Evolutionary conservation across 2,797 vertebrate genomes (phyloP), one percentile per base, ranked within the genome.

Genomic region (Acrossocheilus wenchowensis): DNA sequence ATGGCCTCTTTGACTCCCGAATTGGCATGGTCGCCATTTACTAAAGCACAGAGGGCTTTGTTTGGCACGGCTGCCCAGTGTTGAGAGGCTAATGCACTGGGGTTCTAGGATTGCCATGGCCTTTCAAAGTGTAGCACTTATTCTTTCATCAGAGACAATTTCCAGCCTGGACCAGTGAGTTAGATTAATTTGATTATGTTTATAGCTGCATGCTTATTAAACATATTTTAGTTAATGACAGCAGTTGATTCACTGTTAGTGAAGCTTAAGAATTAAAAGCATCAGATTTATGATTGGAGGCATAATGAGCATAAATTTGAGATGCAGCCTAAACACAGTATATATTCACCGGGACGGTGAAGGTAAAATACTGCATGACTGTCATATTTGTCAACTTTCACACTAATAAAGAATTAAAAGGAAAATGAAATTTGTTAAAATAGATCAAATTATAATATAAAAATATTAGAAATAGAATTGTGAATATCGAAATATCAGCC

Each of bases 1-100:
- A 87, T 86, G 86, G 83, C 86, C 80, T 81, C 72, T 83, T 82
- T 87, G 89, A 86, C 87, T 88, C 86, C 45, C 45, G 81, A 73
- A 78, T 81, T 86, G 84, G 84, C 75, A 83, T 71, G 82, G 69
- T 30, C 21, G 48, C 75, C 69, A 43, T 84, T 84, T 84, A 81
- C 48, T 41, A 64, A 72, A 34, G 45, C 57, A 75, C 57, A 57
- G 64, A 82, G 81, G 60, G 75, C 81, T 77, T 48, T 79, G 73
- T 69, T 69, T 88, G 88, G 69, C 85, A 86, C 62, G 36, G 68
- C 60, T 84, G 82, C 71, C 69, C 23, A 41, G 78, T 60, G 50
- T 54, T 68, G 62, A 89, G 72, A 86, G 50, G n/a, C 62, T 86
- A 83, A 86, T 86, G 83, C 75, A 73, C 69, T 57, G 23, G 64